Percentiles rank a stretch among this genome's conserved stretches.
Conservation (phyloP, 2,888 invertebrate genomes). For the Tetramorium bicarinatum region DNA sequence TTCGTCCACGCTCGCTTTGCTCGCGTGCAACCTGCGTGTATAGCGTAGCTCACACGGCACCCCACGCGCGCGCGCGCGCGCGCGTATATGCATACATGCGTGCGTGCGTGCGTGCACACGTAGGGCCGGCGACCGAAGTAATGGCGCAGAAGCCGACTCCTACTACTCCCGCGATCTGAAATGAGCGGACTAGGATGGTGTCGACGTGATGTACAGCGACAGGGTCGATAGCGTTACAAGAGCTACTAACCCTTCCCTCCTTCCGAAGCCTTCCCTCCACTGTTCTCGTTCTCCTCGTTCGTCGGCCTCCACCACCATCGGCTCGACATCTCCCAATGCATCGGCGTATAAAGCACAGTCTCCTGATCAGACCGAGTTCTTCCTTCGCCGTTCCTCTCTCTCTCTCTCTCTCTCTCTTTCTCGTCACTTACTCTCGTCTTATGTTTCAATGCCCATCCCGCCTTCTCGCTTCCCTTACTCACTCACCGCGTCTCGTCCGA, state of each 20-base stretch:
- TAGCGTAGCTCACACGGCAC: conserved; percentile 54
- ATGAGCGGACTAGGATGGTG: conserved; percentile 85
- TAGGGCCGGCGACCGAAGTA: conserved; percentile 77
- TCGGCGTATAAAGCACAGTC: conserved; percentile 80
- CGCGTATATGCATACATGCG: background rate
- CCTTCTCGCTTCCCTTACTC: background rate
- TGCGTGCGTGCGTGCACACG: conserved; percentile 63
- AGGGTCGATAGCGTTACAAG: conserved; percentile 86
- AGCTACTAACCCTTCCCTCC: conserved; percentile 84
- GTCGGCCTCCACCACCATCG: conserved; percentile 48
- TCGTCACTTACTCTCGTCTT: conserved; percentile 41
- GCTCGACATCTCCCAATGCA: conserved; percentile 70
- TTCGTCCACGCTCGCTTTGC: conserved; percentile 24
- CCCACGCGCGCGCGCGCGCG: conserved; percentile 1
- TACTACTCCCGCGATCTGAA: conserved; percentile 80
- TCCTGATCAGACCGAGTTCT: conserved; percentile 69
- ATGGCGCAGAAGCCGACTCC: conserved; percentile 84
- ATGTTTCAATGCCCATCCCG: background rate
- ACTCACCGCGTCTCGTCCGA: conserved; percentile 27
- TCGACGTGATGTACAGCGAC: conserved; percentile 86
- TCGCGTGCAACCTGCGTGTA: conserved; percentile 72
- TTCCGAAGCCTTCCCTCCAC: conserved; percentile 41
- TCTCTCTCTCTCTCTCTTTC: conserved; percentile 37
- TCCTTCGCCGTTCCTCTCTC: conserved; percentile 37
- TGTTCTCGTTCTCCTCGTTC: conserved; percentile 33